Conservation (phyloP, 2,113 vertebrate species). For the Rhinichthys klamathensis region DNA sequence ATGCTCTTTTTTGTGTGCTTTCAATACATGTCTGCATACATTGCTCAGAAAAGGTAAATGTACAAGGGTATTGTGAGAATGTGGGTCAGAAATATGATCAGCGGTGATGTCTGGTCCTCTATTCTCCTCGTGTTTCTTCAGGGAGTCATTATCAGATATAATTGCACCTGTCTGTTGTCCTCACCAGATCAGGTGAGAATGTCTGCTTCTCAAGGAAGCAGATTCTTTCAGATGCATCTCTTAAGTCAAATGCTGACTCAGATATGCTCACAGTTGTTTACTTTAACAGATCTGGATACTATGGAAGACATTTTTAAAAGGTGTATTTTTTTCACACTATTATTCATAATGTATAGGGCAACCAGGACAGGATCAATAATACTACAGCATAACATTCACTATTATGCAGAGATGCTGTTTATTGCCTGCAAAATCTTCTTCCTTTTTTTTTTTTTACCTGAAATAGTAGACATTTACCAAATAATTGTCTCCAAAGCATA, state of each 20-base stretch:
- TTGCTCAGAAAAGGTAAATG: conserved; percentile 28
- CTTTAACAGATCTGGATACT: neutral
- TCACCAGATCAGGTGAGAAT: conserved; percentile 18
- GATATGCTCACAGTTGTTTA: neutral
- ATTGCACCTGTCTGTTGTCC: conserved; percentile 19
- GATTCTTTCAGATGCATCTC: neutral
- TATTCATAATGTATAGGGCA: neutral
- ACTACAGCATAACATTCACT: neutral
- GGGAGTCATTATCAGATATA: neutral
- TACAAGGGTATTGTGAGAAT: conserved; percentile 25
- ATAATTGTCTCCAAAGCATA: neutral
- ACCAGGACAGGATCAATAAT: neutral
- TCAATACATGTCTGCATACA: conserved; percentile 19
- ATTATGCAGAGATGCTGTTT: neutral
- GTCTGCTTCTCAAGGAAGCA: neutral
- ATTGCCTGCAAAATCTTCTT: too few species aligned
- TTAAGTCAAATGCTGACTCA: conserved; percentile 4
- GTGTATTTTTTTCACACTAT: neutral
- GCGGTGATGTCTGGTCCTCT: neutral
- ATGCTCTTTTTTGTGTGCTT: neutral
- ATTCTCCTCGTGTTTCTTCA: neutral
- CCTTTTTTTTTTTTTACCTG: neutral
- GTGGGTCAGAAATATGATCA: conserved; percentile 48
- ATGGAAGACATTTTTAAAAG: neutral
- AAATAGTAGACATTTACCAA: neutral